phyloP scores from a whole-genome alignment of 2,797 vertebrate species.

The Petrocephalus schoutedeni region DNA sequence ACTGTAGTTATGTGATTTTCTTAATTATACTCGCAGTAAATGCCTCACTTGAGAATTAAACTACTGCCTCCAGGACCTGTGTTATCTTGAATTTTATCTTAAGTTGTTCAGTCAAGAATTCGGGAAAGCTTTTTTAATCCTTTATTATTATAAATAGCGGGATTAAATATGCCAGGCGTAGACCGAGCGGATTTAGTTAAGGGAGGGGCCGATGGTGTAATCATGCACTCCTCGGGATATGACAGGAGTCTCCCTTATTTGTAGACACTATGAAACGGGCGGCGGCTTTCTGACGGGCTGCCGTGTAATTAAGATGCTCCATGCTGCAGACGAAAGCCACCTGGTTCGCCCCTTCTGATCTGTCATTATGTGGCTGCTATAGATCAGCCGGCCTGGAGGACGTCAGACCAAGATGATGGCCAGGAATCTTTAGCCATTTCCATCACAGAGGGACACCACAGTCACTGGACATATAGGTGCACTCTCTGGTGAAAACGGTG shows the following conservation, averaged over 20 bases:
- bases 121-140: not conserved
- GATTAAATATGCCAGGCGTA: not conserved
- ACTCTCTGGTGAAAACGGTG: not conserved
- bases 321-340: slow-evolving; percentile 25
- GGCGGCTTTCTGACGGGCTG: not conserved
- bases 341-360: slow-evolving; percentile 34
- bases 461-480: not conserved
- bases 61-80: not conserved
- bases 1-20: slow-evolving; percentile 12
- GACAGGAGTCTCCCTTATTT: not conserved
- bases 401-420: slow-evolving; percentile 9
- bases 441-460: not conserved
- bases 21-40: not conserved
- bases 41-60: slow-evolving; percentile 3
- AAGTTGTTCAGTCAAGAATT: not conserved
- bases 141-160: not conserved
- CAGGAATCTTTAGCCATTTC: not conserved
- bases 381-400: slow-evolving; percentile 32
- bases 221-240: slow-evolving; percentile 3
- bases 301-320: not conserved
- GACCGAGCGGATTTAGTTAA: not conserved
- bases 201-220: slow-evolving; percentile 6
- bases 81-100: slow-evolving; percentile 3
- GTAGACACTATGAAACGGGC: not conserved
- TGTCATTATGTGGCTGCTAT: slow-evolving; percentile 39